Percentiles rank a stretch among this genome's conserved stretches.
These are phyloP conservation scores for Xylocopa sonorina DNA, from an alignment of 1,140 invertebrate genomes.

Conservation along the genomic window DNA sequence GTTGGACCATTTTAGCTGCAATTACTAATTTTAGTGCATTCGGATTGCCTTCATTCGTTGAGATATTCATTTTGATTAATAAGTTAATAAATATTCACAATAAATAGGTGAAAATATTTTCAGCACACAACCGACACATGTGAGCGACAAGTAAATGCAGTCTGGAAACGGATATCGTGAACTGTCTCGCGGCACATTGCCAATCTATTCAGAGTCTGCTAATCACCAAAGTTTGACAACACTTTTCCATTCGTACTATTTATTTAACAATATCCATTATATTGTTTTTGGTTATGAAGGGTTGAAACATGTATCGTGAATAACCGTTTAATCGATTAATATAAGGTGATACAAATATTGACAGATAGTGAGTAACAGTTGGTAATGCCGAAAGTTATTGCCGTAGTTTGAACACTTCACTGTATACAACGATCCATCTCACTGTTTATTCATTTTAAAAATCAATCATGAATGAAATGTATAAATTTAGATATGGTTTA, in stretches of 20 bases:
- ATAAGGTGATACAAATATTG: not conserved
- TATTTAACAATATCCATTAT: not conserved
- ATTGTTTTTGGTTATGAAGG: not conserved
- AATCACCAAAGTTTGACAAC: not conserved
- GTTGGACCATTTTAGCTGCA: constrained; percentile 84
- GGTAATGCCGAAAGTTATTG: not conserved
- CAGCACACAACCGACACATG: constrained; percentile 70
- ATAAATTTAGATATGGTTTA: not conserved
- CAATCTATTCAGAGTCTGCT: not conserved
- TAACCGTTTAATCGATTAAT: constrained; percentile 4
- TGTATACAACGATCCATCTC: not conserved
- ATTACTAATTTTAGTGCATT: constrained; percentile 87
- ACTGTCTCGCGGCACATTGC: not conserved
- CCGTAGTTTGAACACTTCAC: not conserved
- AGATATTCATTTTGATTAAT: constrained; percentile 84
- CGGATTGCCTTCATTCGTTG: constrained; percentile 88
- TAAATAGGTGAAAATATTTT: constrained; percentile 76
- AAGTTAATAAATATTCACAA: constrained; percentile 77
- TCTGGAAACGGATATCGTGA: constrained; percentile 7
- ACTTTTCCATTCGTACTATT: not conserved
- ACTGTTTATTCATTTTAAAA: not conserved
- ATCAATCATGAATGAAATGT: not conserved
- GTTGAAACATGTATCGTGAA: not conserved
- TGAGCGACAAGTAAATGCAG: constrained; percentile 66
- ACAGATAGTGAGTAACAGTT: not conserved